Conservation (phyloP, 2,888 invertebrate species). For the Frankliniella fusca region DNA sequence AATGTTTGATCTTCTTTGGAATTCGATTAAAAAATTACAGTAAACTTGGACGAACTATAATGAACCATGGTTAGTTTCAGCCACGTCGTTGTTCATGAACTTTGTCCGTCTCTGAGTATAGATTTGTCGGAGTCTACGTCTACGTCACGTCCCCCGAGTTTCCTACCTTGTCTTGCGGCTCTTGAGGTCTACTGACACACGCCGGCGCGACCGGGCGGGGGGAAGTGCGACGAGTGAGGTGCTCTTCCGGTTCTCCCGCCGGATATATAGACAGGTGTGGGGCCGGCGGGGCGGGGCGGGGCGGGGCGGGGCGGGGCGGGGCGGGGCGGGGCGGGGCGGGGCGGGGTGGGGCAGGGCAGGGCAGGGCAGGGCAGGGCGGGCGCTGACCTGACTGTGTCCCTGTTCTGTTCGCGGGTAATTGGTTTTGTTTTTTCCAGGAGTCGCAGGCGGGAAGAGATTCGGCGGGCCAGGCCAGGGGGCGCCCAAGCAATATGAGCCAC, state of each 20-base stretch:
- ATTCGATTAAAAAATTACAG: too few species aligned
- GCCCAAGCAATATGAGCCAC: background rate
- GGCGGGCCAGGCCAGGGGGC: background rate
- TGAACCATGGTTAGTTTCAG: too few species aligned
- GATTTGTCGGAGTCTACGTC: too few species aligned
- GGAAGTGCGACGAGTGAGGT: background rate
- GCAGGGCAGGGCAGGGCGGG: background rate
- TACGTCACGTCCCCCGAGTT: too few species aligned
- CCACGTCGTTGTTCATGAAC: too few species aligned
- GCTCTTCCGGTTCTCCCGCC: background rate
- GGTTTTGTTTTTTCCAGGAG: background rate
- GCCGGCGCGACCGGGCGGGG: background rate
- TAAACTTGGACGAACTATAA: too few species aligned
- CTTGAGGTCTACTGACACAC: too few species aligned
- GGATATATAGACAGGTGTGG: constrained; percentile 9
- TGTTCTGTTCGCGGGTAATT: background rate
- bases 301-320: background rate
- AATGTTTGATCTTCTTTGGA: too few species aligned
- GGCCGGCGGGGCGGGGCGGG: background rate
- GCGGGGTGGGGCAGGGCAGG: background rate
- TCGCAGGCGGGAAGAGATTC: background rate
- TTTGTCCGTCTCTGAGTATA: too few species aligned
- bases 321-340: background rate
- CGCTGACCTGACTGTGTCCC: background rate
- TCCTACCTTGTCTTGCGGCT: too few species aligned